Percentiles rank a stretch among this genome's conserved stretches.
phyloP scores from a whole-genome alignment of 1,140 invertebrate genomes.

The Drosophila subpulchrella region DNA sequence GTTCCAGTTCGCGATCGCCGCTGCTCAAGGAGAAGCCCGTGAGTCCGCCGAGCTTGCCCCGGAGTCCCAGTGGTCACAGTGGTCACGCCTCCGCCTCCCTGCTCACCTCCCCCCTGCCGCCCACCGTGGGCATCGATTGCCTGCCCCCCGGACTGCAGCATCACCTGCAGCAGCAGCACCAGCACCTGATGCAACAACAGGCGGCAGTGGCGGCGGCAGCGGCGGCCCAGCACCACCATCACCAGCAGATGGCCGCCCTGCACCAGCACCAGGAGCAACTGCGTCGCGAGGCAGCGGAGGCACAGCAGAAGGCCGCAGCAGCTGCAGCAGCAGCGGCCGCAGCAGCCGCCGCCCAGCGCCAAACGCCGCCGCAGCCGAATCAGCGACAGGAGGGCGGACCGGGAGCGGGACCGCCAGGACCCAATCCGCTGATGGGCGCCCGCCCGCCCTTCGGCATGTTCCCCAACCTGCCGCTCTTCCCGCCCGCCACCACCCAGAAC shows the following conservation, averaged over 20 bases:
- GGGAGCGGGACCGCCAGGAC: conserved; percentile 37
- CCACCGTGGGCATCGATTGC: conserved; percentile 67
- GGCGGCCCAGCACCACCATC: conserved; percentile 71
- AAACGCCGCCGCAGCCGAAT: conserved; percentile 53
- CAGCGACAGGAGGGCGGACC: conserved; percentile 62
- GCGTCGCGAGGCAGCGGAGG: conserved; percentile 72
- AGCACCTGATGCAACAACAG: conserved; percentile 80
- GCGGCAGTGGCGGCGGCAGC: conserved; percentile 73
- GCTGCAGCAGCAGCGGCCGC: conserved; percentile 52
- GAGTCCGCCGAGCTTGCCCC: conserved; percentile 42
- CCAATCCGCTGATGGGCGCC: conserved; percentile 72
- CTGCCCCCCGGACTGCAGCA: conserved; percentile 75
- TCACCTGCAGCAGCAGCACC: conserved; percentile 79
- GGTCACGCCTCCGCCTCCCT: conserved; percentile 16
- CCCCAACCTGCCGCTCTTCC: conserved; percentile 87
- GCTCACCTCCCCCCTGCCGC: conserved; percentile 60
- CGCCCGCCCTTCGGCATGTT: conserved; percentile 87
- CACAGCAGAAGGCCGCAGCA: conserved; percentile 69
- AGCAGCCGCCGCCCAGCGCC: conserved; percentile 49
- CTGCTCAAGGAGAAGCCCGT: conserved; percentile 50
- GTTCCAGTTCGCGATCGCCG: conserved; percentile 48
- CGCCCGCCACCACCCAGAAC: conserved; percentile 86
- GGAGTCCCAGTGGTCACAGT: conserved; percentile 42
- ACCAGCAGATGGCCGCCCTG: conserved; percentile 72
- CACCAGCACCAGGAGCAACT: conserved; percentile 80